Conservation (phyloP, 2,797 vertebrate species). For the Coregonus ussuriensis region DNA sequence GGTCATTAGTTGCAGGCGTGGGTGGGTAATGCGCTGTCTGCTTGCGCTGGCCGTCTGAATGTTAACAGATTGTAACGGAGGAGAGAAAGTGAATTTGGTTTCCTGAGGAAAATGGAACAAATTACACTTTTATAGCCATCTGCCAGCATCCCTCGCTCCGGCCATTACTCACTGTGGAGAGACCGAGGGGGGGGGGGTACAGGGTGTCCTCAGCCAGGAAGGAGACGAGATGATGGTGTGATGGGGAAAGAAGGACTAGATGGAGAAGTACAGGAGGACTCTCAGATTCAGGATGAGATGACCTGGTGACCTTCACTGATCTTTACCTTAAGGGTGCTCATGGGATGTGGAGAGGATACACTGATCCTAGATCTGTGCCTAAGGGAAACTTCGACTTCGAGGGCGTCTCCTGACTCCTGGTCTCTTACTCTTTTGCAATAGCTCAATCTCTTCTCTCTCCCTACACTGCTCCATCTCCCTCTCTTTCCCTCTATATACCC, state of each 20-base stretch:
- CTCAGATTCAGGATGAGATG: neutral
- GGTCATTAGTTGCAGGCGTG: conserved; percentile 66
- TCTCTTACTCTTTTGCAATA: neutral
- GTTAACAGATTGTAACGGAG: conserved; percentile 75
- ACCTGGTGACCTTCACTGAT: neutral
- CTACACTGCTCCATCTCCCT: neutral
- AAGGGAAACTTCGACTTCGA: neutral
- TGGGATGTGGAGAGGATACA: neutral
- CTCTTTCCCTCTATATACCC: neutral
- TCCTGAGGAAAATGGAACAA: conserved; percentile 76
- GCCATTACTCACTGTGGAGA: conserved; percentile 73
- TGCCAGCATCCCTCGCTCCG: conserved; percentile 75
- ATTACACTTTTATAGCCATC: conserved; percentile 82
- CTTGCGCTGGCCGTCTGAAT: conserved; percentile 68
- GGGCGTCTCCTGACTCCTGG: neutral
- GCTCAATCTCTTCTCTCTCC: neutral
- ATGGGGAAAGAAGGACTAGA: conserved; percentile 46
- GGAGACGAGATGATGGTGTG: conserved; percentile 41
- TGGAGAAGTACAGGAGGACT: conserved; percentile 27
- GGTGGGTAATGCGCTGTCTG: conserved; percentile 69
- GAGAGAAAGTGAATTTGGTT: conserved; percentile 76
- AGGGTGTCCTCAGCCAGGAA: conserved; percentile 27
- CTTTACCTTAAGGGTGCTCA: neutral
- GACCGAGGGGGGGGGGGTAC: conserved; percentile 43
- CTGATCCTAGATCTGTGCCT: neutral